Conservation (phyloP, 2,113 vertebrate genomes). For the Eira barbara region DNA sequence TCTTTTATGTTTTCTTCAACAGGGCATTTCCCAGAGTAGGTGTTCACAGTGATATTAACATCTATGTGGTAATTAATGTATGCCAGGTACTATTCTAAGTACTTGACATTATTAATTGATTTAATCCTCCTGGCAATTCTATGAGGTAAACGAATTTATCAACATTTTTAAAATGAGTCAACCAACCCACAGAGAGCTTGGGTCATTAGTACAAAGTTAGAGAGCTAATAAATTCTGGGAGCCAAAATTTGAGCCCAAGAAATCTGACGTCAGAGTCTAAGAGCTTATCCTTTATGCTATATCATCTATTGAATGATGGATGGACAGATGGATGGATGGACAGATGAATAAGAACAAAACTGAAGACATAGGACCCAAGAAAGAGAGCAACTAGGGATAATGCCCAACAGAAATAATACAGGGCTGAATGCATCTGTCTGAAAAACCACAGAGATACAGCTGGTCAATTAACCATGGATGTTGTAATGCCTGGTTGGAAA, state of each 20-base stretch:
- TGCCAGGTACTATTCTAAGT: neutral
- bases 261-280: neutral
- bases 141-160: neutral
- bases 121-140: neutral
- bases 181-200: neutral
- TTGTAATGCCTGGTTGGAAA: neutral
- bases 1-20: neutral
- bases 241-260: neutral
- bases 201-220: neutral
- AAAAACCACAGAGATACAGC: neutral
- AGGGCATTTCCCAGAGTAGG: neutral
- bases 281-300: neutral
- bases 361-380: neutral
- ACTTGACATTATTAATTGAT: neutral
- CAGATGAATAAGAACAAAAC: neutral
- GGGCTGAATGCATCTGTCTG: neutral
- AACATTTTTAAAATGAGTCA: neutral
- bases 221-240: neutral
- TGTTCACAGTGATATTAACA: neutral
- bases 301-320: neutral
- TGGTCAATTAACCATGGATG: neutral
- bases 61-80: neutral
- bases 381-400: neutral
- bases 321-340: neutral
- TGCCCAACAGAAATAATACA: neutral